These are phyloP conservation scores for Amitus sp. DNA, from an alignment of 2,888 invertebrate species.

Conservation along the genomic window DNA sequence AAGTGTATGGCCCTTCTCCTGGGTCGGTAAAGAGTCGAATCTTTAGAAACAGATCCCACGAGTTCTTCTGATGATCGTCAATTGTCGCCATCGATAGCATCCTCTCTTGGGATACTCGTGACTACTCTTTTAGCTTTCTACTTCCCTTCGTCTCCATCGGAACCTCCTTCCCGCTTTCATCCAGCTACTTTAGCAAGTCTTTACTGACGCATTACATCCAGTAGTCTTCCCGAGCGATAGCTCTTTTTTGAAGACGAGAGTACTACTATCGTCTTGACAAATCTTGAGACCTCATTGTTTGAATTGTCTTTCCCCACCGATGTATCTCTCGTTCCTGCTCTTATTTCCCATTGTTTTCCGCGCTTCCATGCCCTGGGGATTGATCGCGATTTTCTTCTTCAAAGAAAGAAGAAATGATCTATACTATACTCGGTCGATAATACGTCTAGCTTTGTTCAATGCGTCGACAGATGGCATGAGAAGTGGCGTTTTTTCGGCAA, in stretches of 20 bases:
- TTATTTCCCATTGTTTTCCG: conserved; percentile 5
- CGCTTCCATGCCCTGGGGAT: no score
- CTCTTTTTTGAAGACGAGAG: no score
- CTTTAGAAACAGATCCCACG: conserved; percentile 40
- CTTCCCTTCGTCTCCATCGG: conserved; percentile 6
- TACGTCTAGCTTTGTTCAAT: no score
- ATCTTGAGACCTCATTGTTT: conserved; percentile 54
- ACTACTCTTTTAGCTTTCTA: no score
- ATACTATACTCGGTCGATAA: no score
- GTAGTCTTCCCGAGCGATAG: conserved; percentile 53
- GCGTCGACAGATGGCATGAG: no score
- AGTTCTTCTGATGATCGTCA: conserved; percentile 36
- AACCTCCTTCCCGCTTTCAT: conserved; percentile 27
- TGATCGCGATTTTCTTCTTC: no score
- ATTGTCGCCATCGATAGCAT: conserved; percentile 33
- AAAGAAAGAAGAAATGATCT: no score
- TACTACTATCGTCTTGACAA: no score
- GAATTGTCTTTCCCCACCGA: conserved; percentile 42
- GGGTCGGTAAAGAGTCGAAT: no score
- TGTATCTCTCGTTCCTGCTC: conserved; percentile 26
- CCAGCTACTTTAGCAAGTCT: conserved; percentile 42
- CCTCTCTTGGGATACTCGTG: conserved; percentile 24
- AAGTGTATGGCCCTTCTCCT: no score
- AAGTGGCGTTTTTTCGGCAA: no score
- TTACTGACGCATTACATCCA: conserved; percentile 41